A percentile compares a stretch with the other conserved stretches of the same genome.
Evolutionary conservation across 2,797 vertebrate genomes (phyloP).

Genomic region (Sitta carolinensis): DNA sequence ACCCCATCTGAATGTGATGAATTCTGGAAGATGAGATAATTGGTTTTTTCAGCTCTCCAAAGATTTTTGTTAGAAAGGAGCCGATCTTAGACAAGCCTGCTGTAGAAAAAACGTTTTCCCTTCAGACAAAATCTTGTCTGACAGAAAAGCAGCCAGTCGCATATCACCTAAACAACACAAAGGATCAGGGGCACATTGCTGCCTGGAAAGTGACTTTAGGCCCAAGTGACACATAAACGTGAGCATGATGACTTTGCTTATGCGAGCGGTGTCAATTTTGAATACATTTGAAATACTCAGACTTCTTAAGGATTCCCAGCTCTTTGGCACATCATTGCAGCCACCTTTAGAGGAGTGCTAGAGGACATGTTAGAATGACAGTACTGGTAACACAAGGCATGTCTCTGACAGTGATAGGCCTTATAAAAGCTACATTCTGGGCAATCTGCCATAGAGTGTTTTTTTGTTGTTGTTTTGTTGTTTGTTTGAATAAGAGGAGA

Average conservation of each 20-base stretch:
- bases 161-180: no score
- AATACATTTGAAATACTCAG: not conserved
- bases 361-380: not conserved
- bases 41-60: not conserved
- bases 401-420: not conserved
- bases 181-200: not conserved
- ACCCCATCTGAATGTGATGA: not conserved
- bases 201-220: not conserved
- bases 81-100: not conserved
- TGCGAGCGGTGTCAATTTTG: not conserved
- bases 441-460: rapidly evolving
- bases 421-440: not conserved
- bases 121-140: not conserved
- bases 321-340: not conserved
- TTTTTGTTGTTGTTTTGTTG: not conserved
- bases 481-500: not conserved
- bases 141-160: not conserved
- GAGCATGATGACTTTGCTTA: not conserved
- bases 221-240: not conserved
- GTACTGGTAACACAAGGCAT: not conserved
- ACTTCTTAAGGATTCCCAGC: not conserved
- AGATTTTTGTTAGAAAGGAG: not conserved
- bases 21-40: not conserved
- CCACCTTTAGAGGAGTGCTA: not conserved
- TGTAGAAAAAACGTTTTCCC: not conserved